These are phyloP conservation scores for Hartigia nigra DNA, from an alignment of 2,888 invertebrate genomes.

Conservation along the genomic window DNA sequence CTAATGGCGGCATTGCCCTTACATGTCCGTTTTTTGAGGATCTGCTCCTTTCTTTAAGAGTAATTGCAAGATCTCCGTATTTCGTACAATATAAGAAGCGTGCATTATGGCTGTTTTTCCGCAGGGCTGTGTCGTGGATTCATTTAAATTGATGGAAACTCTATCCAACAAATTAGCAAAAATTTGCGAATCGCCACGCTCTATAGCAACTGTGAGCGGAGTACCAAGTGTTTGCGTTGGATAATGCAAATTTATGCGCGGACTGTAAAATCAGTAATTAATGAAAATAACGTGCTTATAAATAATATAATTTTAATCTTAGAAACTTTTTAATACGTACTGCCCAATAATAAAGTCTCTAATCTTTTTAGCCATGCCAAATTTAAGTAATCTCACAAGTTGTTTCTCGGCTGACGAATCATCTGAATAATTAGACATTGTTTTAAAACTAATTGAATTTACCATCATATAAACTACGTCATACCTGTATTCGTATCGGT, in stretches of 20 bases:
- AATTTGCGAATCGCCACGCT: slow-evolving; percentile 39
- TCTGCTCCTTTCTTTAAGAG: slow-evolving; percentile 40
- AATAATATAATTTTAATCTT: too few relatives aligned
- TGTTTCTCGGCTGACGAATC: slow-evolving; percentile 31
- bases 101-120: slow-evolving; percentile 44
- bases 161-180: slow-evolving; percentile 36
- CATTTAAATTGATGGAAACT: slow-evolving; percentile 29
- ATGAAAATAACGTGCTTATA: too few relatives aligned
- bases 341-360: slow-evolving; percentile 32
- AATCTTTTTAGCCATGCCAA: slow-evolving; percentile 29
- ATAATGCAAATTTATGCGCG: slow-evolving; percentile 39
- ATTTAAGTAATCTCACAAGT: slow-evolving; percentile 37
- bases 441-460: too few relatives aligned
- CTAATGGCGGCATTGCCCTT: slow-evolving; percentile 14
- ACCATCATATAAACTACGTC: too few relatives aligned
- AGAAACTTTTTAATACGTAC: slow-evolving; percentile 25
- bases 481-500: too few relatives aligned
- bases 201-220: slow-evolving; percentile 37
- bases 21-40: slow-evolving; percentile 34
- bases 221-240: slow-evolving; percentile 33
- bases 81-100: slow-evolving; percentile 34
- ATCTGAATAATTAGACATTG: not conserved
- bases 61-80: slow-evolving; percentile 34
- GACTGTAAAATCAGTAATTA: slow-evolving; percentile 19
- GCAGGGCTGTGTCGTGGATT: slow-evolving; percentile 35